Percentiles rank a stretch among this genome's conserved stretches.
phyloP scores from a whole-genome alignment of 35 echinoderm and acorn worm species.

The Apostichopus japonicus region DNA sequence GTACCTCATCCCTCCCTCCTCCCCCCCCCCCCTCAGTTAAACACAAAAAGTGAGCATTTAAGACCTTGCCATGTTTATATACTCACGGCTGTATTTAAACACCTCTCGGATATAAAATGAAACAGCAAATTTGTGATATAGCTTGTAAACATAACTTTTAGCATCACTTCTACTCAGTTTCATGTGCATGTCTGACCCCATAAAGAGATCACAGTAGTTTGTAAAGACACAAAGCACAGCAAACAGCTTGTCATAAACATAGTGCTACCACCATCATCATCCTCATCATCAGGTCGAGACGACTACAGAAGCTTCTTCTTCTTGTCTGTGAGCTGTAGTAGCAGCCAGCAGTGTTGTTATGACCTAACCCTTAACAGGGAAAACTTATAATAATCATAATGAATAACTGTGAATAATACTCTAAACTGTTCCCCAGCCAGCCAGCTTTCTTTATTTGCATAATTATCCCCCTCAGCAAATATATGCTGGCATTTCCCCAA shows the following conservation, averaged over 20 bases:
- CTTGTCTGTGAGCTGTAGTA: neutral
- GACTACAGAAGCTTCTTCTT: neutral
- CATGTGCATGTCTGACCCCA: conserved; percentile 50
- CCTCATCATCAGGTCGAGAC: conserved; percentile 17
- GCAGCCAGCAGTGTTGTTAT: neutral
- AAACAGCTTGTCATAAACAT: conserved; percentile 49
- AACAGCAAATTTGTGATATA: conserved; percentile 36
- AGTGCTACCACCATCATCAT: neutral
- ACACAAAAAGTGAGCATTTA: conserved; percentile 23
- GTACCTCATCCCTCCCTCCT: neutral
- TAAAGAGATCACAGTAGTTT: conserved; percentile 34
- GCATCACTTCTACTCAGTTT: conserved; percentile 26
- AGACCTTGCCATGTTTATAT: conserved; percentile 38
- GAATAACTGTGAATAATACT: conserved; percentile 51
- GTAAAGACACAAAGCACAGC: conserved; percentile 33
- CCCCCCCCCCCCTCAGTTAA: too few species aligned
- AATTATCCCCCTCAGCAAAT: conserved; percentile 55
- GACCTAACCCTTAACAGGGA: neutral
- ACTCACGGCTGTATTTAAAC: conserved; percentile 29
- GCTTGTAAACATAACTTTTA: conserved; percentile 54
- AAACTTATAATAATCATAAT: conserved; percentile 33
- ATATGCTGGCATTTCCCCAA: conserved; percentile 45
- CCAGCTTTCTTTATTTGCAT: conserved; percentile 46
- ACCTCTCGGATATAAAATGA: conserved; percentile 31
- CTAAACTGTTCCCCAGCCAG: conserved; percentile 52